Base-by-base conservation (phyloP, 1,140 invertebrate genomes). In the Agrilus planipennis region DNA sequence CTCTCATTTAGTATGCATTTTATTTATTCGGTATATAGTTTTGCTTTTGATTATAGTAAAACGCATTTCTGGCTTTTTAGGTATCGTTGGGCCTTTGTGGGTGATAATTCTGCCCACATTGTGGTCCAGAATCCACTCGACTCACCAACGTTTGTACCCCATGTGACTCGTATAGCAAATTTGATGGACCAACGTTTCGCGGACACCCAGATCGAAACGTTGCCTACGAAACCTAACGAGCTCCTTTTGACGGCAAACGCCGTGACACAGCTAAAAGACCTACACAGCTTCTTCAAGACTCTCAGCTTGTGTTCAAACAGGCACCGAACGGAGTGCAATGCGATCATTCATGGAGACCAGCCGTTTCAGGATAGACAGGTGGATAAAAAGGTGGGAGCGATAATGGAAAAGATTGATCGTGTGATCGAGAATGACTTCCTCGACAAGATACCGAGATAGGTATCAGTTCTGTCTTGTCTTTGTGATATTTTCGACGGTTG, bases 81-180 rank as follows among this genome's bases (percentile, higher is more conserved):
- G 76, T 88, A 91, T 63, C 77, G 84, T 21, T 94, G 89, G 89
- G 85, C 89, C 7, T 94, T 94, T 63, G 81, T 92, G 34, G 84
- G 81, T 27, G 80, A 74, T 45, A 68, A 75, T 51, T 67, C 69
- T 46, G 64, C 67, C n/a, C 60, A 60, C 37, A 63, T 45, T 18
- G 30, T 39, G 10, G 12, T 10, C 7, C 34, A 12, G 27, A 38
- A 38, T n/a, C 19, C 28, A n/a, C 42, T 27, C 4, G 34, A 31
- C 41, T 21, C 28, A 39, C 14, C 44, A 2, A 36, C 71, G 19
- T 85, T 84, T 62, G 71, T 81, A 22, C 82, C 82, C n/a, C 81
- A 84, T 51, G 77, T 85, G 29, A 71, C 73, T 2, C 71, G 81
- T 44, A 79, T 85, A 52, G 73, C 77, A 0, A 72, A 73, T 47